Conservation (phyloP, 64 coral and sea anemone species). For the Dendronephthya gigantea region DNA sequence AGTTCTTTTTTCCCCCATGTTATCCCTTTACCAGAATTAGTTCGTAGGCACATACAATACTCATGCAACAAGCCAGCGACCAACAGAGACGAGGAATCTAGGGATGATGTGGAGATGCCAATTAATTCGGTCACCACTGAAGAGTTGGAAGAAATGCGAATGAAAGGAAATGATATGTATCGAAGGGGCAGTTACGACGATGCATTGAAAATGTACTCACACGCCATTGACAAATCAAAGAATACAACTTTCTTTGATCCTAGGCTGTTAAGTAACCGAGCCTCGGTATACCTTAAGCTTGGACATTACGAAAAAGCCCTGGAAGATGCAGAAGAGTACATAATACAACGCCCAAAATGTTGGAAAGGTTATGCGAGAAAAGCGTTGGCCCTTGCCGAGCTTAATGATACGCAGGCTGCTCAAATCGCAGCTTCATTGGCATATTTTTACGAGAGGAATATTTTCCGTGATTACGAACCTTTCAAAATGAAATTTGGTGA, state of each 20-base stretch:
- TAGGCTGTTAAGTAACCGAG: not conserved
- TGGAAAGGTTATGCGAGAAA: not conserved
- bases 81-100: not conserved
- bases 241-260: not conserved
- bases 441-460: not conserved
- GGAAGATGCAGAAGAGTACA: not conserved
- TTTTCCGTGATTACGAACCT: not conserved
- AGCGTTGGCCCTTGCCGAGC: not conserved
- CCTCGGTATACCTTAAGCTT: not conserved
- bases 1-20: not conserved
- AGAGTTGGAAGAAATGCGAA: not conserved
- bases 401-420: not conserved
- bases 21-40: slow-evolving; percentile 11
- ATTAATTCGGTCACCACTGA: not conserved
- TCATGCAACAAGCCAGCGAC: not conserved
- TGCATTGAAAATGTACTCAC: not conserved
- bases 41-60: not conserved
- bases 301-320: not conserved
- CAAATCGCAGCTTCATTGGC: not conserved
- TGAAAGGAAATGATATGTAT: not conserved
- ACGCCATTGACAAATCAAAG: not conserved
- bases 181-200: not conserved
- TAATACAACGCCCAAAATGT: not conserved
- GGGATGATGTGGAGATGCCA: too few species aligned
- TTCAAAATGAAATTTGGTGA: not conserved